Conservation (phyloP, 2,888 invertebrate genomes). For the Dynastes hyllus region DNA sequence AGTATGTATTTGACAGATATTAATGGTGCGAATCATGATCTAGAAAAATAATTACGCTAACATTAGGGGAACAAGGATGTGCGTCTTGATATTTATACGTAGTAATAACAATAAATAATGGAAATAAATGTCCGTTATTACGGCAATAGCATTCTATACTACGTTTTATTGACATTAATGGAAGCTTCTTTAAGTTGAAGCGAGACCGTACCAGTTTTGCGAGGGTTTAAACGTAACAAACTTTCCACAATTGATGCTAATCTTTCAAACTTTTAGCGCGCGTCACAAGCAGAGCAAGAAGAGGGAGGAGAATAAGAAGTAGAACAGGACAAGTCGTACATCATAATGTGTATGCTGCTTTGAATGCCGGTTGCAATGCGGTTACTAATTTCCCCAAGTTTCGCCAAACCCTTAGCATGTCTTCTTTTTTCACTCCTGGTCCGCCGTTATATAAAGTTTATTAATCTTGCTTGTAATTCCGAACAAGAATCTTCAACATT, state of each 20-base stretch:
- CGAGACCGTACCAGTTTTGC: background rate
- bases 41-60: too few species aligned
- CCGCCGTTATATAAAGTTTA: too few species aligned
- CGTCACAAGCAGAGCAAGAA: slow-evolving; percentile 6
- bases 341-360: slow-evolving; percentile 38
- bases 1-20: too few species aligned
- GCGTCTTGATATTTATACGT: background rate
- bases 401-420: slow-evolving; percentile 22
- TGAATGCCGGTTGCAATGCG: slow-evolving; percentile 11
- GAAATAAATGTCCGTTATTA: slow-evolving; percentile 2
- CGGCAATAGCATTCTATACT: slow-evolving; percentile 2
- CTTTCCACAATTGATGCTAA: slow-evolving; percentile 36
- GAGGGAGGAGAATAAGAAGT: slow-evolving; percentile 23
- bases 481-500: too few species aligned
- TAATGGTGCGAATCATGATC: too few species aligned
- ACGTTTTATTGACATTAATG: slow-evolving; percentile 15
- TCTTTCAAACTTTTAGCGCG: slow-evolving; percentile 19
- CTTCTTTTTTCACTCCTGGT: background rate
- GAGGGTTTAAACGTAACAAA: slow-evolving; percentile 30
- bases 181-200: background rate
- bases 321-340: slow-evolving; percentile 41
- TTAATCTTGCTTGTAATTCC: too few species aligned
- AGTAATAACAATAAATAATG: slow-evolving; percentile 1
- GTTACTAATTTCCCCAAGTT: slow-evolving; percentile 32
- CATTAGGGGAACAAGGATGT: too few species aligned